These are phyloP conservation scores for Axinella damicornis DNA, from an alignment of 37 sponge, comb jelly and placozoan species.

Conservation along the genomic window DNA sequence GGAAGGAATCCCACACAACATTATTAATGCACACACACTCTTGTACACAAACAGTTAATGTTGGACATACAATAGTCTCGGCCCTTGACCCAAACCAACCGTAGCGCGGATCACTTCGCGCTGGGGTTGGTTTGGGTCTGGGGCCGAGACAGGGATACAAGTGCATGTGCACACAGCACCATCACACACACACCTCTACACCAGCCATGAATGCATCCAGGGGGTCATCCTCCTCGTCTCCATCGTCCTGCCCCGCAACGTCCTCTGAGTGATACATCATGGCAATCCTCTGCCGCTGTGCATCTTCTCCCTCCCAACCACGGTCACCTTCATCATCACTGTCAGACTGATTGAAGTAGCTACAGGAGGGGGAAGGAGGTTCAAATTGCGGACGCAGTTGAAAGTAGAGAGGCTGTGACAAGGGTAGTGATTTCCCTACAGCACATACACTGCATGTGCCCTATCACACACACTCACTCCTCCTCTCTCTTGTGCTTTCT, in stretches of 20 bases:
- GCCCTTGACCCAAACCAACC: too few relatives aligned
- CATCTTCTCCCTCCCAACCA: conserved; percentile 40
- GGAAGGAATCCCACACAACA: not conserved
- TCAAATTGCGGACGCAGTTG: too few relatives aligned
- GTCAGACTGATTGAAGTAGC: conserved; percentile 44
- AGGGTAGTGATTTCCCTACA: too few relatives aligned
- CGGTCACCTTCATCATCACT: conserved; percentile 35
- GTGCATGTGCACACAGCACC: not conserved
- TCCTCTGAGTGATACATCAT: conserved; percentile 10
- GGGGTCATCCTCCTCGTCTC: conserved; percentile 86
- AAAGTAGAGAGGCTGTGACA: too few relatives aligned
- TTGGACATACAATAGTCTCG: too few relatives aligned
- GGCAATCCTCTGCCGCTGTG: conserved; percentile 10
- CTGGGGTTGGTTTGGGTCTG: too few relatives aligned
- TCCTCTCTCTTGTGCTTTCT: conserved; percentile 41
- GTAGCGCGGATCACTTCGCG: too few relatives aligned
- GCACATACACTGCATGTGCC: not conserved
- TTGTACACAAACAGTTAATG: too few relatives aligned
- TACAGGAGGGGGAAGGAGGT: not conserved
- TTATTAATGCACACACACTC: not conserved
- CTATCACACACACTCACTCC: conserved; percentile 38
- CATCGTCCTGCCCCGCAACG: not conserved
- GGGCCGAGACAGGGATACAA: too few relatives aligned
- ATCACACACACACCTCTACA: conserved; percentile 72
- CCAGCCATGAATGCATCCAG: conserved; percentile 98